Conservation (phyloP, 2,797 vertebrate genomes). For the Thamnophis elegans region DNA sequence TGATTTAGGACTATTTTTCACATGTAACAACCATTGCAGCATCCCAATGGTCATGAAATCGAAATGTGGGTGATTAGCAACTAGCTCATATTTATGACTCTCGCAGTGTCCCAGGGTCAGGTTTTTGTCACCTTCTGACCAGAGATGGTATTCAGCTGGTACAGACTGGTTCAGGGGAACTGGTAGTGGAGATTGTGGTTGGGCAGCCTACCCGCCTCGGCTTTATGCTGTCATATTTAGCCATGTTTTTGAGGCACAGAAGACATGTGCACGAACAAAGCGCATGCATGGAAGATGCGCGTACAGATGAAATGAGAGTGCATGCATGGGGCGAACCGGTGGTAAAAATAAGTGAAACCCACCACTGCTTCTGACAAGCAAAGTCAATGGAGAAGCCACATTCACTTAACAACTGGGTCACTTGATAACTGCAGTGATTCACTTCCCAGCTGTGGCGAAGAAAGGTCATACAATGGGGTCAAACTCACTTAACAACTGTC, state of each 20-base stretch:
- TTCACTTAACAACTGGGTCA: not conserved
- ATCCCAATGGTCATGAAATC: not conserved
- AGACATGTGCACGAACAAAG: no score
- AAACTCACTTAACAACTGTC: not conserved
- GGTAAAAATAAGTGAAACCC: no score
- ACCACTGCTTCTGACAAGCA: not conserved
- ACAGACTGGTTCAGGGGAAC: no score
- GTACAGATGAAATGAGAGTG: no score
- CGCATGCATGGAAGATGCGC: no score
- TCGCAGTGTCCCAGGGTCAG: not conserved
- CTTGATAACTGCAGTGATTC: not conserved
- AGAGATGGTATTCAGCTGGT: no score
- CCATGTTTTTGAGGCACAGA: no score
- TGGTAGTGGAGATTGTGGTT: no score
- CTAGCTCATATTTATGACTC: not conserved
- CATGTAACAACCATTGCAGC: not conserved
- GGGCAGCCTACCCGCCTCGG: no score
- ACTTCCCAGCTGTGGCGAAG: not conserved
- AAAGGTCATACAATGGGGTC: not conserved
- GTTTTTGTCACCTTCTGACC: not conserved
- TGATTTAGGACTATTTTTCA: not conserved
- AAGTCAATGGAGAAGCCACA: not conserved
- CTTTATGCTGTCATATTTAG: no score
- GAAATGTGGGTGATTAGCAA: not conserved
- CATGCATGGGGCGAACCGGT: no score